phyloP scores from a whole-genome alignment of 2,113 vertebrate species.

The Myotis brandtii region DNA sequence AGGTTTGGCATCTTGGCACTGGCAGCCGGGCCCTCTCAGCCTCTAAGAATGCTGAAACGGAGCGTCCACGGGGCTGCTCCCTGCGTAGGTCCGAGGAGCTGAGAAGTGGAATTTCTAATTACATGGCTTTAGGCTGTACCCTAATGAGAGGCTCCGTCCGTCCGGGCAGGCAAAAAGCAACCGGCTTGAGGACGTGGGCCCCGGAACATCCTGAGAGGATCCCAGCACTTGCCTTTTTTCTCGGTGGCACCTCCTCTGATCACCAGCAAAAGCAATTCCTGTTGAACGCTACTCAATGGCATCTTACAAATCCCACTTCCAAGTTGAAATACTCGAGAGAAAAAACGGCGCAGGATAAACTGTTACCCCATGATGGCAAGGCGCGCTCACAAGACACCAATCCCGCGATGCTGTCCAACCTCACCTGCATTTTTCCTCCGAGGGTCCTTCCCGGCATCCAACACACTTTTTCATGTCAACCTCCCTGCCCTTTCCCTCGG shows the following conservation, averaged over 20 bases:
- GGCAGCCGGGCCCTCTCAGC: constrained; percentile 45
- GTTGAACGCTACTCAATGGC: accelerated
- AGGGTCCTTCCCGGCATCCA: not conserved
- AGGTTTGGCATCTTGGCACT: constrained; percentile 54
- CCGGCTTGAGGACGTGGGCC: constrained; percentile 39
- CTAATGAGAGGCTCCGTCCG: constrained; percentile 84
- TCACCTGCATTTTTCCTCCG: accelerated
- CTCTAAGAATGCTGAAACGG: constrained; percentile 68
- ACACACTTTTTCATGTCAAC: not conserved
- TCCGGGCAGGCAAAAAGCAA: constrained; percentile 49
- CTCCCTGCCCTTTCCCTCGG: not conserved
- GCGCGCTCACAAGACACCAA: not conserved
- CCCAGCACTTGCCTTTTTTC: not conserved
- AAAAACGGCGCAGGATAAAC: not conserved
- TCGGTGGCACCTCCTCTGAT: constrained; percentile 20
- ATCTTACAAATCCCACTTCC: not conserved
- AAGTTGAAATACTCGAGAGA: not conserved
- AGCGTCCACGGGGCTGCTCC: constrained; percentile 72
- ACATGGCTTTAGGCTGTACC: constrained; percentile 77
- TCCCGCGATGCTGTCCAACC: accelerated
- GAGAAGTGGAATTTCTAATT: constrained; percentile 85
- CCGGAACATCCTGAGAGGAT: constrained; percentile 8
- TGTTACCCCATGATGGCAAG: not conserved
- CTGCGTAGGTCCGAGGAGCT: constrained; percentile 72
- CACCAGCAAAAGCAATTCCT: not conserved